Percentiles rank a stretch among this genome's conserved stretches.
These are phyloP conservation scores for Archegozetes longisetosus DNA, from an alignment of 1,140 invertebrate species.

Conservation along the genomic window DNA sequence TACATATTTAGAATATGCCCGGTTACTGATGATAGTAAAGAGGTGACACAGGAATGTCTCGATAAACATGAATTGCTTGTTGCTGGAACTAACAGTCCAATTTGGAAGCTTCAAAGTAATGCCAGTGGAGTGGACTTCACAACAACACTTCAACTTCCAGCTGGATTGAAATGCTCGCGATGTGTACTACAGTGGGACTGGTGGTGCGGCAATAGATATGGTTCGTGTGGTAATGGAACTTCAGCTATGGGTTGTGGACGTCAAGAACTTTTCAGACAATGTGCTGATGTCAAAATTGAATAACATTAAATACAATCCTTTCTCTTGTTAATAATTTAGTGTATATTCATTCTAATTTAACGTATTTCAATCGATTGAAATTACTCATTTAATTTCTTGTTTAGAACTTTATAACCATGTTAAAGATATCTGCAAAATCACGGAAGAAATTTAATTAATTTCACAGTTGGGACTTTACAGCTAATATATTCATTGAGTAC, in stretches of 20 bases:
- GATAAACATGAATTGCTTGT: constrained; percentile 15
- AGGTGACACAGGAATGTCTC: constrained; percentile 44
- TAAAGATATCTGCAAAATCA: too few species aligned
- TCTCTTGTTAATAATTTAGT: too few species aligned
- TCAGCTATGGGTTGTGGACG: constrained; percentile 60
- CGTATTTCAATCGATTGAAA: too few species aligned
- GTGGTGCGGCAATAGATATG: constrained; percentile 50
- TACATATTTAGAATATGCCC: constrained; percentile 75
- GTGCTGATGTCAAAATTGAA: constrained; percentile 57
- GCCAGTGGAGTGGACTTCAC: neutral
- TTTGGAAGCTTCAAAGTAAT: neutral
- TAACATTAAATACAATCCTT: too few species aligned
- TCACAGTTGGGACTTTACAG: too few species aligned
- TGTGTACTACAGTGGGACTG: constrained; percentile 83
- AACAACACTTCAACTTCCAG: constrained; percentile 21
- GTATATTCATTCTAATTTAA: too few species aligned
- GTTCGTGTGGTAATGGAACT: constrained; percentile 29
- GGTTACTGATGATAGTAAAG: constrained; percentile 24
- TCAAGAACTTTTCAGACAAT: constrained; percentile 70
- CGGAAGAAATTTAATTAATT: too few species aligned
- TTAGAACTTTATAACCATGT: too few species aligned
- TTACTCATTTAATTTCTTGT: too few species aligned
- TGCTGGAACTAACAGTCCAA: neutral
- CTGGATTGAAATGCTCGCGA: constrained; percentile 52
- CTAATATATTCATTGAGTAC: too few species aligned